phyloP scores from a whole-genome alignment of 2,113 vertebrate genomes.

The Aptenodytes patagonicus region DNA sequence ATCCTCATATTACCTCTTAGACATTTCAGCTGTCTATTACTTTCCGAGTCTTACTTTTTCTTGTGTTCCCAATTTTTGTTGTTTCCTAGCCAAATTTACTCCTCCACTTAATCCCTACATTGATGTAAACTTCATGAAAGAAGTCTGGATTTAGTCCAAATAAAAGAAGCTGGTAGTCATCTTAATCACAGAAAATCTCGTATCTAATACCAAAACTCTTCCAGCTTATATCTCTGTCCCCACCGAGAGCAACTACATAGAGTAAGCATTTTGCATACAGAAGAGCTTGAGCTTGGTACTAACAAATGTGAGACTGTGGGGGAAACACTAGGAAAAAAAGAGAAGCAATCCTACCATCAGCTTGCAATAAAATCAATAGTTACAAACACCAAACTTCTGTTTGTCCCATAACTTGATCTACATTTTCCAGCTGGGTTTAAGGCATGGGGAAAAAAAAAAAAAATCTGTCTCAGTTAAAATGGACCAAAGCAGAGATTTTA shows the following conservation, averaged over 20 bases:
- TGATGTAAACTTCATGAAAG: not conserved
- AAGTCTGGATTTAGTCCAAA: not conserved
- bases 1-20: not conserved
- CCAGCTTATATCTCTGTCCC: not conserved
- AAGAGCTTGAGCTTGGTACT: not conserved
- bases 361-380: not conserved
- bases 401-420: not conserved
- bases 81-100: not conserved
- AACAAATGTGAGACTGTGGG: rapidly evolving
- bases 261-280: not conserved
- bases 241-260: not conserved
- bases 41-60: not conserved
- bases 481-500: not conserved
- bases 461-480: not conserved
- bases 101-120: not conserved
- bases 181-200: not conserved
- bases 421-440: not conserved
- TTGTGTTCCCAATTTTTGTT: not conserved
- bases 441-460: too few relatives aligned
- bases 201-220: not conserved
- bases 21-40: not conserved
- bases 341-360: not conserved
- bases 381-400: not conserved
- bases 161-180: not conserved
- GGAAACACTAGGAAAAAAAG: not conserved